Evolutionary conservation across 2,113 vertebrate species (phyloP).

Genomic region (Ophiodon elongatus): DNA sequence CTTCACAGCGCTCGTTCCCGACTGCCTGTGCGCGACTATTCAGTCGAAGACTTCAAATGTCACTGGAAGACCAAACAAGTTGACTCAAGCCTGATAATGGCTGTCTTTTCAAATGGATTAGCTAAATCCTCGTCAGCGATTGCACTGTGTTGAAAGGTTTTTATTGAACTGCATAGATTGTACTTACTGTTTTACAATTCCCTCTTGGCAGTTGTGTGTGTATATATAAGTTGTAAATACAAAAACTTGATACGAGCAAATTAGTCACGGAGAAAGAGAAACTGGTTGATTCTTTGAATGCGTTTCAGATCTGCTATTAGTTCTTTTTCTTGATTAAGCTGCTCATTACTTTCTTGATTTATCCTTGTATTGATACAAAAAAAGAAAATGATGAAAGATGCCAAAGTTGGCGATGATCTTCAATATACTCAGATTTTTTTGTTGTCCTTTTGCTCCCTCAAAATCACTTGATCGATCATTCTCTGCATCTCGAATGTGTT

Average conservation of each 20-base stretch:
- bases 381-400: not conserved
- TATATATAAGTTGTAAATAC: not conserved
- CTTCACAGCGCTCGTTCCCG: constrained; percentile 31
- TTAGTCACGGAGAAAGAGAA: not conserved
- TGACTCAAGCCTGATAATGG: constrained; percentile 54
- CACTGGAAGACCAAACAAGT: constrained; percentile 49
- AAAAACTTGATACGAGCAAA: not conserved
- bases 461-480: not conserved
- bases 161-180: constrained; percentile 22
- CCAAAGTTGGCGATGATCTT: no score
- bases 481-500: not conserved
- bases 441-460: not conserved
- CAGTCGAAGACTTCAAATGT: constrained; percentile 38
- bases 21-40: constrained; percentile 21
- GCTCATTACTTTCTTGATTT: not conserved
- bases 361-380: not conserved
- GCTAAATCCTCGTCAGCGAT: constrained; percentile 22
- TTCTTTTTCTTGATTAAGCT: not conserved
- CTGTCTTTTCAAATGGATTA: constrained; percentile 48
- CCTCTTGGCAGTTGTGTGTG: not conserved
- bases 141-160: constrained; percentile 19
- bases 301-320: not conserved
- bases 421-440: no score
- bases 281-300: not conserved
- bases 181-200: constrained; percentile 4